A percentile compares a stretch with the other conserved stretches of the same genome.
These are phyloP conservation scores for Perca fluviatilis DNA, from an alignment of 2,113 vertebrate genomes.

Conservation along the genomic window DNA sequence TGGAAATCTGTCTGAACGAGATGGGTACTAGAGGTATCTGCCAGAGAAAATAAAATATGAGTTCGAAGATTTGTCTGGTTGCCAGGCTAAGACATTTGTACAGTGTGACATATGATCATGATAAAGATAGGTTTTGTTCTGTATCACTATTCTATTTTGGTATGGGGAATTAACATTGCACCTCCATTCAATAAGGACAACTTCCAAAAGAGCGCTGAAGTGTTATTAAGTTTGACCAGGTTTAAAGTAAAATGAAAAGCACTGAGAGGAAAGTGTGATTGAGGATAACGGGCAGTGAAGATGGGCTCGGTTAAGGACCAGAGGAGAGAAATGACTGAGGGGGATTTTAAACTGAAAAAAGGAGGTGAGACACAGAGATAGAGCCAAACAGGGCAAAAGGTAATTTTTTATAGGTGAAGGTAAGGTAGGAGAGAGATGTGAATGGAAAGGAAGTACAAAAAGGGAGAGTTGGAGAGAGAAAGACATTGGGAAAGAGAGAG, in stretches of 20 bases:
- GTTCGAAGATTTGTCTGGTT: no score
- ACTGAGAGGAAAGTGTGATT: conserved; percentile 43
- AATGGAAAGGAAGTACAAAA: conserved; percentile 55
- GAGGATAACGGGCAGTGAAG: conserved; percentile 52
- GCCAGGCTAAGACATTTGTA: no score
- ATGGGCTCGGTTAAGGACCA: conserved; percentile 40
- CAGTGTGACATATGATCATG: no score
- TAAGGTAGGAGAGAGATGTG: conserved; percentile 25
- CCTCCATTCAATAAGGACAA: conserved; percentile 16
- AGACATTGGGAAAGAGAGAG: conserved; percentile 31
- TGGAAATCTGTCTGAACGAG: no score
- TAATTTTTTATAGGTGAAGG: conserved; percentile 35
- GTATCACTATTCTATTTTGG: not conserved
- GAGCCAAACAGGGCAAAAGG: conserved; percentile 28
- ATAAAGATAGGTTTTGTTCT: not conserved
- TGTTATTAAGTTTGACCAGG: conserved; percentile 52
- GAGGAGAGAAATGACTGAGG: conserved; percentile 11
- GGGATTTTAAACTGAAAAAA: conserved; percentile 32
- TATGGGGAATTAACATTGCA: conserved; percentile 4
- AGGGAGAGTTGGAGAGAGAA: conserved; percentile 22
- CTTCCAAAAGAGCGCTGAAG: conserved; percentile 33
- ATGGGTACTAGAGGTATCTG: no score
- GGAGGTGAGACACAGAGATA: conserved; percentile 41
- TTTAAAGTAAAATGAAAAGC: conserved; percentile 53
- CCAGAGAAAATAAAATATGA: no score